Evolutionary conservation across 2,888 invertebrate genomes (phyloP).

Genomic region (Macropis europaea): DNA sequence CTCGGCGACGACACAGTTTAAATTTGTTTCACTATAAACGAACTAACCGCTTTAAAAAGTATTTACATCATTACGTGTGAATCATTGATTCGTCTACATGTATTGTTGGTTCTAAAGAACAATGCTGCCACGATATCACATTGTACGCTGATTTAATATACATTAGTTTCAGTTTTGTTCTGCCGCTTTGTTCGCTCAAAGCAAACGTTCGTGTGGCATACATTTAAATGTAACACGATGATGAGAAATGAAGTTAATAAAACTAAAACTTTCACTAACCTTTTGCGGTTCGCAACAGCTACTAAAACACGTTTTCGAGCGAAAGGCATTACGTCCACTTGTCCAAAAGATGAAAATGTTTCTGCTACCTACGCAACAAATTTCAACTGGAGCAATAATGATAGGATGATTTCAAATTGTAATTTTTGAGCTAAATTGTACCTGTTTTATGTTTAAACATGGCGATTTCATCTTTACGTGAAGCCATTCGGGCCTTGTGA

Average conservation of each 20-base stretch:
- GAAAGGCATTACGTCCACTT: slow-evolving; percentile 83
- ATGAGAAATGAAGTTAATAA: background rate
- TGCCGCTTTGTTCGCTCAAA: no score
- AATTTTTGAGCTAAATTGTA: slow-evolving; percentile 2
- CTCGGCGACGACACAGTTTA: slow-evolving; percentile 35
- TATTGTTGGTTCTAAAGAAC: background rate
- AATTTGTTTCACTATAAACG: slow-evolving; percentile 25
- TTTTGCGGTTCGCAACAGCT: slow-evolving; percentile 83
- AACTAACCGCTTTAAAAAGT: slow-evolving; percentile 4
- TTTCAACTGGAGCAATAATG: slow-evolving; percentile 8
- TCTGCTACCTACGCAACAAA: slow-evolving; percentile 80
- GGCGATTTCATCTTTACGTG: slow-evolving; percentile 73
- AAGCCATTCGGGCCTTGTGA: slow-evolving; percentile 81
- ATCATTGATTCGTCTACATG: background rate
- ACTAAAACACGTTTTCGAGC: slow-evolving; percentile 82
- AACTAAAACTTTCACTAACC: slow-evolving; percentile 79
- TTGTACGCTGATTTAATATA: background rate
- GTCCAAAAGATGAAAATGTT: slow-evolving; percentile 83
- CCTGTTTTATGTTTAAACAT: slow-evolving; percentile 28
- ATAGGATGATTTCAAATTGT: background rate
- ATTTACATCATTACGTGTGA: background rate
- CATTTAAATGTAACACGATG: background rate
- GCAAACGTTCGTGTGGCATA: background rate
- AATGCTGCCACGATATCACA: background rate
- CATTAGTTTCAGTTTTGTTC: no score